These are phyloP conservation scores for Platyura marginata DNA, from an alignment of 1,140 invertebrate species.

Conservation along the genomic window DNA sequence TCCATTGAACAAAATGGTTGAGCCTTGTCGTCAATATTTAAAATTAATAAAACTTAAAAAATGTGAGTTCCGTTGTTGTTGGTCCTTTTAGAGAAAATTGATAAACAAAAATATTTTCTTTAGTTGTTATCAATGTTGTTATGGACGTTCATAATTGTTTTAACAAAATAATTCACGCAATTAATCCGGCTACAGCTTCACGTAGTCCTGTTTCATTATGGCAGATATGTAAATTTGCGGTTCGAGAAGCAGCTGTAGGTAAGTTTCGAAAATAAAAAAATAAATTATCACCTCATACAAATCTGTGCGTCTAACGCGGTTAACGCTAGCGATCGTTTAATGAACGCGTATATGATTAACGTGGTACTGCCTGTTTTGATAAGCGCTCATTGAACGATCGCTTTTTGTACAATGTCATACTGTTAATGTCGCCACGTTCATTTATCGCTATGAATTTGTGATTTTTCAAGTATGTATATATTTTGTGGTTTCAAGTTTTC, in stretches of 20 bases:
- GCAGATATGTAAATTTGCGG: slow-evolving; percentile 35
- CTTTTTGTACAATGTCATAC: too few relatives aligned
- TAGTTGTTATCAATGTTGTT: slow-evolving; percentile 40
- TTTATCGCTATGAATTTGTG: too few relatives aligned
- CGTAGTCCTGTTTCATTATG: slow-evolving; percentile 34
- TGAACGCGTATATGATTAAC: too few relatives aligned
- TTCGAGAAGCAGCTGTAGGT: slow-evolving; percentile 38
- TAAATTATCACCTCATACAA: too few relatives aligned
- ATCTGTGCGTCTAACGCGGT: too few relatives aligned
- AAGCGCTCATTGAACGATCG: too few relatives aligned
- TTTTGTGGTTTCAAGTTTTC: too few relatives aligned
- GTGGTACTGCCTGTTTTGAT: too few relatives aligned
- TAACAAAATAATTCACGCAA: slow-evolving; percentile 34
- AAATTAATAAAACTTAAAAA: slow-evolving; percentile 40
- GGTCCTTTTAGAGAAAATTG: background rate
- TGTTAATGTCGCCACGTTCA: too few relatives aligned
- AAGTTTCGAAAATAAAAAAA: too few relatives aligned
- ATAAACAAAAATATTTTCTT: slow-evolving; percentile 8
- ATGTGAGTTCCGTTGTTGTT: slow-evolving; percentile 26
- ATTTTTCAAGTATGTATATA: too few relatives aligned
- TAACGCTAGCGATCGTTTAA: too few relatives aligned
- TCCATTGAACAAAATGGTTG: slow-evolving; percentile 31
- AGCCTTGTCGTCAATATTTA: slow-evolving; percentile 36
- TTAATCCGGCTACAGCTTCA: slow-evolving; percentile 21
- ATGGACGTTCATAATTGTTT: slow-evolving; percentile 38